Evolutionary conservation across 2,888 invertebrate species (phyloP).

Genomic region (Nemurella pictetii): DNA sequence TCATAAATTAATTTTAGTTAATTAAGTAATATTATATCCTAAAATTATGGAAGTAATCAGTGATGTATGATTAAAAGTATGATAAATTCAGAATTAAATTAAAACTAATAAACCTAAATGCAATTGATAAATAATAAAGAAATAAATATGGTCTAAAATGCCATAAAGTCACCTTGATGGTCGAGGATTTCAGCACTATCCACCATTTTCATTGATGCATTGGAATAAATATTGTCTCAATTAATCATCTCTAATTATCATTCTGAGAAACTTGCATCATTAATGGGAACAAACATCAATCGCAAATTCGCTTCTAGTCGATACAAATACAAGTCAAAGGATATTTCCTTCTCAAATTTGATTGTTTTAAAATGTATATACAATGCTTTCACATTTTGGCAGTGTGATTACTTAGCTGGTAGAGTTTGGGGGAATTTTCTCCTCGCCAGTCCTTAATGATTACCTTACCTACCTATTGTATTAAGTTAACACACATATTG

Average conservation of each 20-base stretch:
- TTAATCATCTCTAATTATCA: neutral
- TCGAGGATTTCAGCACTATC: neutral
- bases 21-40: neutral
- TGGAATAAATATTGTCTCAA: neutral
- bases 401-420: constrained; percentile 39
- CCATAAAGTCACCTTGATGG: neutral
- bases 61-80: neutral
- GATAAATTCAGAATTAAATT: neutral
- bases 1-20: neutral
- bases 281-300: neutral
- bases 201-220: neutral
- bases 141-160: neutral
- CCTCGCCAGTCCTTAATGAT: constrained; percentile 20
- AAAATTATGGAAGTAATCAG: neutral
- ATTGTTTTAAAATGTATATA: constrained; percentile 35
- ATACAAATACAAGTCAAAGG: constrained; percentile 19
- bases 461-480: constrained; percentile 15
- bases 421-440: constrained; percentile 32
- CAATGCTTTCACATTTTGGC: constrained; percentile 40
- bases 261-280: neutral
- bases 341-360: constrained; percentile 11
- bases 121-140: neutral
- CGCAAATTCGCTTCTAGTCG: neutral
- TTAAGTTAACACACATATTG: neutral
- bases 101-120: neutral